Evolutionary conservation across 2,113 vertebrate species (phyloP).

Genomic region (Corvus cornix): DNA sequence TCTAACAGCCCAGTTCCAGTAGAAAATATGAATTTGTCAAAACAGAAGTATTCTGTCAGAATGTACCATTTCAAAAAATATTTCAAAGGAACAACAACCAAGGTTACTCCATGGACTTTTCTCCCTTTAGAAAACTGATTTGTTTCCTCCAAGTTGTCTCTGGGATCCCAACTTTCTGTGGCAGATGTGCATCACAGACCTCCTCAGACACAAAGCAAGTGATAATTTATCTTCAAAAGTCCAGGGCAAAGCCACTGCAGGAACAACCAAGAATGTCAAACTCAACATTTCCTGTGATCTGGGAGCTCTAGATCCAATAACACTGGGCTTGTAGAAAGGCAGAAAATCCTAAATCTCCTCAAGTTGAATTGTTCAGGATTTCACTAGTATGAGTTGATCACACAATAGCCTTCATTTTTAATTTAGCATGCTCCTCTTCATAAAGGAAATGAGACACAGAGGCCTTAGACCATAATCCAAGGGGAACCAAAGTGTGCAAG

Average conservation of each 20-base stretch:
- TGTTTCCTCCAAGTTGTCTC: neutral
- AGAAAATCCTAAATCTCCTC: neutral
- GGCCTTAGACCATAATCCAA: neutral
- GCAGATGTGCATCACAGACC: neutral
- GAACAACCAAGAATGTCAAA: neutral
- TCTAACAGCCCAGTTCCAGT: neutral
- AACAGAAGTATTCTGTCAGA: neutral
- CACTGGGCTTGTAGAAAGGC: neutral
- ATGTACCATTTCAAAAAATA: neutral
- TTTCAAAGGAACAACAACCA: neutral
- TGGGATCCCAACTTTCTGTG: neutral
- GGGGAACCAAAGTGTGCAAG: neutral
- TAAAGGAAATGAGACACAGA: neutral
- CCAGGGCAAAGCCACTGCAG: neutral
- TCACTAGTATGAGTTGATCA: neutral
- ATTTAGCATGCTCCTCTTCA: neutral
- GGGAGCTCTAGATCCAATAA: neutral
- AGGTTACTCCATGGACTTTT: neutral
- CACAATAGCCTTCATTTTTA: neutral
- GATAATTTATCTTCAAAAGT: neutral
- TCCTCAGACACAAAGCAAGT: neutral
- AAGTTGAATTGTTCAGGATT: neutral
- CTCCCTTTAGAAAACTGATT: neutral
- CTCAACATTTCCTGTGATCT: neutral
- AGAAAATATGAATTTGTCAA: neutral